A percentile compares a stretch with the other conserved stretches of the same genome.
Evolutionary conservation across 2,797 vertebrate species (phyloP).

Genomic region (Linurgus olivaceus): DNA sequence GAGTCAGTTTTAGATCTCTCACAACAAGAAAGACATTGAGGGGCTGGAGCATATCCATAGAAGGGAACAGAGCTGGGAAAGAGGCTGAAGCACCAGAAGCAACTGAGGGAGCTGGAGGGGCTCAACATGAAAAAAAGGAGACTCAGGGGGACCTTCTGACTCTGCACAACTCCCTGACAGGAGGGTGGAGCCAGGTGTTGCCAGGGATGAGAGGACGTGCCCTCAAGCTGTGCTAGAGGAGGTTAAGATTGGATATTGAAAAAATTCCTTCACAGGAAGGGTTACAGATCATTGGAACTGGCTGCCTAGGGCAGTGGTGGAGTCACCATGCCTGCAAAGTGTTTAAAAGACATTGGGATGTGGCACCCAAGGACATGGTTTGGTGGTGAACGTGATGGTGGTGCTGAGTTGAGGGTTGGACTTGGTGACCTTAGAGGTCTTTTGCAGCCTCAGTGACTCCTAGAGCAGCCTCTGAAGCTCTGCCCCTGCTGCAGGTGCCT

Average conservation of each 20-base stretch:
- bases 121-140: neutral
- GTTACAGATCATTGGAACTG: neutral
- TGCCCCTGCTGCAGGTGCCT: constrained; percentile 78
- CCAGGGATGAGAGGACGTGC: too few species aligned
- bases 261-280: neutral
- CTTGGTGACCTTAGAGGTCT: neutral
- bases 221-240: neutral
- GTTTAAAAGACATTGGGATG: neutral
- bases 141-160: neutral
- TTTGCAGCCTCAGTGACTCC: neutral
- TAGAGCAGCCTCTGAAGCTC: fast-evolving
- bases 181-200: neutral
- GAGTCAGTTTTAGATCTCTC: neutral
- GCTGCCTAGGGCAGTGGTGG: neutral
- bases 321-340: neutral
- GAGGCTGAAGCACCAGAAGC: neutral
- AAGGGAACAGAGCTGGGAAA: neutral
- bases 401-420: neutral
- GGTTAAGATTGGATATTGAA: neutral
- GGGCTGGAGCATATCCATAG: fast-evolving
- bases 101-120: neutral
- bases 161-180: neutral
- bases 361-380: neutral
- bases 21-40: neutral
- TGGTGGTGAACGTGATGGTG: neutral